Evolutionary conservation across 2,797 vertebrate genomes (phyloP), one percentile per base, ranked within the genome.

Genomic region (Myiotriccus ornatus): DNA sequence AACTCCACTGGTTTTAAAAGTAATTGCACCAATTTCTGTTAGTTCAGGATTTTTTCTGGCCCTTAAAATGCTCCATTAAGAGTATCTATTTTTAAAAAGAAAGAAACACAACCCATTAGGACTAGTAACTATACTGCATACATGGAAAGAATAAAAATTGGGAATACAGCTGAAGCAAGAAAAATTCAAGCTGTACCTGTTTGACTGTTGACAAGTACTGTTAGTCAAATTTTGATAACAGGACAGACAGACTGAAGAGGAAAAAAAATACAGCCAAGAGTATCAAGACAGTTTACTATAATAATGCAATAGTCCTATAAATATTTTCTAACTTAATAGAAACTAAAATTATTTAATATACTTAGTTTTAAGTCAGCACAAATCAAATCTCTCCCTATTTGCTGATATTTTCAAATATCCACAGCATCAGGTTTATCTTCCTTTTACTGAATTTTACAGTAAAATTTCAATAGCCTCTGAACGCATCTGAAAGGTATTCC

Each of bases 41-140:
- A 37, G 24, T 7, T 73, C 22, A 88, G 47, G 9, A 10, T n/a
- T 70, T 86, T 86, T 74, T 41, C n/a, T 87, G 32, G 18, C 44
- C 10, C 14, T 76, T 56, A 21, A 52, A 28, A 23, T 16, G 5
- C 7, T 49, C 25, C 14, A 25, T 50, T 56, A 53, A 52, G 32
- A 46, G 19, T 11, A 14, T 9, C 8, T 13, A 8, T 23, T 78
- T 28, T 52, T 53, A 25, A 60, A 88, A 60, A 57, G 30, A 63
- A 18, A 57, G 62, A 32, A 78, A 0, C 12, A 18, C 9, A 47
- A 14, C 3, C 7, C 10, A 3, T 41, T 60, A 52, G 28, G 11
- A 52, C 14, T 56, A 6, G 7, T 34, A n/a, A 67, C 10, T 65
- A 7, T 18, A 34, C 0, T 2, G 2, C 12, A 41, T 11, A 22